Percentiles rank a stretch among this genome's conserved stretches.
Conservation (phyloP, 1,140 invertebrate species). For the Chironomus striatipennis region DNA sequence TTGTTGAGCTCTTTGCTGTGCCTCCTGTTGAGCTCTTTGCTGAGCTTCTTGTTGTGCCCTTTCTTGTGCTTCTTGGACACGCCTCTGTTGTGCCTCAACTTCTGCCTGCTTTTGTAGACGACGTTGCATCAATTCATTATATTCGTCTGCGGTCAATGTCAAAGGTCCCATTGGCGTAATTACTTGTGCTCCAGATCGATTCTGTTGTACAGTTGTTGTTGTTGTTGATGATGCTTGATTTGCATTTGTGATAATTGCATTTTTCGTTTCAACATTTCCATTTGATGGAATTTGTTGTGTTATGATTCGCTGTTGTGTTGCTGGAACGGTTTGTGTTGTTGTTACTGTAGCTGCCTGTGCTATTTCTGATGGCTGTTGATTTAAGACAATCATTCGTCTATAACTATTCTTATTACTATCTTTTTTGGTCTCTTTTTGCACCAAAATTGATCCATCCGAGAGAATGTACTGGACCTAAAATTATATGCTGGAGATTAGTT, state of each 20-base stretch:
- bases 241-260: background rate
- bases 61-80: conserved; percentile 14
- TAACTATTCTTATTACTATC: conserved; percentile 13
- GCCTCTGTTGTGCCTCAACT: conserved; percentile 34
- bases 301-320: background rate
- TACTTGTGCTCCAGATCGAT: background rate
- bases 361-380: background rate
- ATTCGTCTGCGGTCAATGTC: conserved; percentile 64
- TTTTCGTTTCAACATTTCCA: background rate
- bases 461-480: conserved; percentile 9
- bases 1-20: conserved; percentile 14
- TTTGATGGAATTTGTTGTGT: conserved; percentile 7
- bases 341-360: background rate
- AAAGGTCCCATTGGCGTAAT: conserved; percentile 49
- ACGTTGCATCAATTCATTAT: conserved; percentile 64
- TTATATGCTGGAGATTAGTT: background rate
- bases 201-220: background rate
- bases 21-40: conserved; percentile 33
- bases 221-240: background rate
- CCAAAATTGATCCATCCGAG: conserved; percentile 1
- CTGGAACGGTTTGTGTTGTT: background rate
- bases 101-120: conserved; percentile 44
- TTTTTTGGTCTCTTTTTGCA: conserved; percentile 4
- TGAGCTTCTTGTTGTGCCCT: conserved; percentile 25
- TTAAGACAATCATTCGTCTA: background rate